Evolutionary conservation across 2,888 invertebrate genomes (phyloP), one percentile per base, ranked within the genome.

Genomic region (Formica aserva): DNA sequence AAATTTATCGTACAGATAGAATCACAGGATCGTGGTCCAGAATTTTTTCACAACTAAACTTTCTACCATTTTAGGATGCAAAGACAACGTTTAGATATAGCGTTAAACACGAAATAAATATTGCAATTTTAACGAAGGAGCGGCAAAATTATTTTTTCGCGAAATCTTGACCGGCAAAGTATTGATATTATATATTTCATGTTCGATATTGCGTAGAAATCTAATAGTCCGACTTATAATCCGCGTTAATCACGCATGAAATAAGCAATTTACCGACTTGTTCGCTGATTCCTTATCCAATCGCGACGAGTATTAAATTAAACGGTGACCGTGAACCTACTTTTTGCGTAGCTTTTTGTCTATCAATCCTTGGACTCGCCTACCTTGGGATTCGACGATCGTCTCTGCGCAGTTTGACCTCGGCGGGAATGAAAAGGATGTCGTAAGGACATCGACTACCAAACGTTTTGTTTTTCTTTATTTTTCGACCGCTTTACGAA

Each of bases 11-110:
- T 75, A 90, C 85, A 87, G 85, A 86, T 84, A 84, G 80, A 84
- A 82, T 84, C 84, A 84, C 35, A 80, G 83, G 82, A 88, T 83
- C 85, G 76, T 80, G 88, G 88, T 87, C 88, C 89, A 88, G 82
- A 87, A 86, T 90, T 89, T 84, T 83, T 52, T 6, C 41, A 35
- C 5, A 3, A 11, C 18, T 32, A 38, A 60, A 6, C 18, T 72
- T 38, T 60, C 35, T 38, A 26, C 35, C 8, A n/a, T 72, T 57
- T 35, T 6, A 35, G 22, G 32, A 35, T 22, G 6, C 15, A 22
- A 57, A 57, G n/a, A 4, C 13, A 11, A 29, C n/a, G 8, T 8
- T 52, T 15, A 52, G 18, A 18, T 5, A 1, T 32, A 15, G 26
- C 18, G 38, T 8, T 26, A 57, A 26, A 22, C 35, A 35, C 11